Percentiles rank a stretch among this genome's conserved stretches.
phyloP scores from a whole-genome alignment of 2,113 vertebrate genomes.

The Connochaetes taurinus region DNA sequence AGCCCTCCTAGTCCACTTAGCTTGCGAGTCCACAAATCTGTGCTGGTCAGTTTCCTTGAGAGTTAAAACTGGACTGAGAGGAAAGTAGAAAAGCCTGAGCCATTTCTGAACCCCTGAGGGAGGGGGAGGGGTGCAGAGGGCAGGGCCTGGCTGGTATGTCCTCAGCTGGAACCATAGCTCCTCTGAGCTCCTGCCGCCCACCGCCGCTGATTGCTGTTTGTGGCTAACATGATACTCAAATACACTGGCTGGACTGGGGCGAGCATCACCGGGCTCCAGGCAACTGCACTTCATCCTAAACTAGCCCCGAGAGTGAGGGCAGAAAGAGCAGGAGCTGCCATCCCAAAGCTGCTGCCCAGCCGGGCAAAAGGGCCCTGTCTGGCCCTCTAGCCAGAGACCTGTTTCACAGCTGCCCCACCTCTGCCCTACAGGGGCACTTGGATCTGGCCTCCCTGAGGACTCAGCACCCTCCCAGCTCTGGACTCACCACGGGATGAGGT shows the following conservation, averaged over 20 bases:
- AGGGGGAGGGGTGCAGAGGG: not conserved
- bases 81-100: not conserved
- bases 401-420: not conserved
- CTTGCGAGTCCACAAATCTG: not conserved
- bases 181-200: not conserved
- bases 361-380: not conserved
- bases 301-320: not conserved
- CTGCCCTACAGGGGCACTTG: fast-evolving
- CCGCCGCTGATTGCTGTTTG: not conserved
- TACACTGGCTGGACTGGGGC: not conserved
- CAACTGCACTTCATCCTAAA: fast-evolving
- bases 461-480: not conserved
- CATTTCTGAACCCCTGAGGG: not conserved
- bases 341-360: not conserved
- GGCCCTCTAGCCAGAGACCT: not conserved
- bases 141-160: not conserved
- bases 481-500: not conserved
- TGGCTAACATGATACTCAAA: not conserved
- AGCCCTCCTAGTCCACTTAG: not conserved
- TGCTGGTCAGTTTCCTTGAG: fast-evolving
- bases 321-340: not conserved
- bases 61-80: not conserved
- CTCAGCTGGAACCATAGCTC: not conserved
- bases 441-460: not conserved
- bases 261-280: fast-evolving